Conservation (phyloP, 2,797 vertebrate species). For the Carduelis carduelis region DNA sequence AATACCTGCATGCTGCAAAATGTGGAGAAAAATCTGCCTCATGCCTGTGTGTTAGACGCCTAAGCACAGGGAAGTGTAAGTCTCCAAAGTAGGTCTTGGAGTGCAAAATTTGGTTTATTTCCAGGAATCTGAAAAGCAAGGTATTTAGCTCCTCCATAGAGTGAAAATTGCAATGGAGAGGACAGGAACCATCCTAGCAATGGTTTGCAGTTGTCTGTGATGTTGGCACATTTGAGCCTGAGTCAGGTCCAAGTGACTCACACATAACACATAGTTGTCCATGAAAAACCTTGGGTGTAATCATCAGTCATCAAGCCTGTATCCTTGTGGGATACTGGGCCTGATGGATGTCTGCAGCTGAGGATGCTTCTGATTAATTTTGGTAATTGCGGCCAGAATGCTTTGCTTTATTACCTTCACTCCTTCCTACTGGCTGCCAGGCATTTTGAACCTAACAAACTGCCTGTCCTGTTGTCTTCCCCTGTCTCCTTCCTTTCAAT, state of each 20-base stretch:
- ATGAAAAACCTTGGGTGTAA: neutral
- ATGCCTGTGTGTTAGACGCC: neutral
- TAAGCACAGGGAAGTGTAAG: neutral
- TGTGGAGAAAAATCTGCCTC: neutral
- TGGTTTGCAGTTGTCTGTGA: neutral
- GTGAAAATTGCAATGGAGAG: neutral
- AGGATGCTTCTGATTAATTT: neutral
- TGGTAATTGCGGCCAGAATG: neutral
- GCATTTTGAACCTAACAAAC: neutral
- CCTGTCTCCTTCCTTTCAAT: neutral
- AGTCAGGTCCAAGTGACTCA: neutral
- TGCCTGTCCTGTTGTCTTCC: neutral
- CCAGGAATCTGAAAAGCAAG: neutral
- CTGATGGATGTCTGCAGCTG: neutral
- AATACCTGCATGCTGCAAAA: neutral
- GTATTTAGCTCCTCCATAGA: neutral
- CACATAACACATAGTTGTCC: neutral
- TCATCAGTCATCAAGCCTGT: neutral
- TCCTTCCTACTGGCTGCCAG: neutral
- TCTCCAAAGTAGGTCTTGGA: neutral
- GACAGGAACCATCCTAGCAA: neutral
- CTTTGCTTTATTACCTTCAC: neutral
- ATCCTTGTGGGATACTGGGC: rapidly evolving
- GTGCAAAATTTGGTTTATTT: neutral
- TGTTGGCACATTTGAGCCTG: rapidly evolving